Evolutionary conservation across 2,888 invertebrate species (phyloP).

Genomic region (Dryomyza anilis): DNA sequence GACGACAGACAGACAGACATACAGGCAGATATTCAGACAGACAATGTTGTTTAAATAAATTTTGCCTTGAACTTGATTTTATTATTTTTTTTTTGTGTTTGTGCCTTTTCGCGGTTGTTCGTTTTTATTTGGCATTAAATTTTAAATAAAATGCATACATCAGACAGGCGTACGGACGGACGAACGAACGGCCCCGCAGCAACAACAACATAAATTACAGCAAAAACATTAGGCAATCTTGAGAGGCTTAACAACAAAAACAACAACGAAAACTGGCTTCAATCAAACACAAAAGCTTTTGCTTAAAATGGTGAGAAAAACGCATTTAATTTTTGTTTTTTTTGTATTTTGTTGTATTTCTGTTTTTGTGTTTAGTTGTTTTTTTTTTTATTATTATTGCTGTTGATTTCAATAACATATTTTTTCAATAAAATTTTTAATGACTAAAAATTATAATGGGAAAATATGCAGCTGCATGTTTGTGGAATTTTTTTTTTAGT

Average conservation of each 20-base stretch:
- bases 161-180: background rate
- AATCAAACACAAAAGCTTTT: background rate
- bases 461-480: no score
- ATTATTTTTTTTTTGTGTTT: conserved; percentile 4
- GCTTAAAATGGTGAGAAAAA: conserved; percentile 8
- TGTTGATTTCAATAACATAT: no score
- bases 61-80: conserved; percentile 30
- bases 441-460: no score
- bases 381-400: no score
- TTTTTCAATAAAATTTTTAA: no score
- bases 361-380: no score
- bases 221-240: background rate
- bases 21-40: background rate
- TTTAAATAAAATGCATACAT: conserved; percentile 4
- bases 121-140: conserved; percentile 21
- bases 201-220: background rate
- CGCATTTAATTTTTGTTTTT: no score
- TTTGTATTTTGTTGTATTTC: no score
- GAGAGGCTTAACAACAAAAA: background rate
- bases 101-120: background rate
- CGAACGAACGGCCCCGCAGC: no score
- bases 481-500: no score
- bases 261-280: background rate
- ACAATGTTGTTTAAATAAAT: conserved; percentile 14
- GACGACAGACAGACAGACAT: conserved; percentile 1